Percentiles rank a stretch among this genome's conserved stretches.
These are phyloP conservation scores for Pteruthius melanotis DNA, from an alignment of 2,113 vertebrate genomes.

Conservation along the genomic window DNA sequence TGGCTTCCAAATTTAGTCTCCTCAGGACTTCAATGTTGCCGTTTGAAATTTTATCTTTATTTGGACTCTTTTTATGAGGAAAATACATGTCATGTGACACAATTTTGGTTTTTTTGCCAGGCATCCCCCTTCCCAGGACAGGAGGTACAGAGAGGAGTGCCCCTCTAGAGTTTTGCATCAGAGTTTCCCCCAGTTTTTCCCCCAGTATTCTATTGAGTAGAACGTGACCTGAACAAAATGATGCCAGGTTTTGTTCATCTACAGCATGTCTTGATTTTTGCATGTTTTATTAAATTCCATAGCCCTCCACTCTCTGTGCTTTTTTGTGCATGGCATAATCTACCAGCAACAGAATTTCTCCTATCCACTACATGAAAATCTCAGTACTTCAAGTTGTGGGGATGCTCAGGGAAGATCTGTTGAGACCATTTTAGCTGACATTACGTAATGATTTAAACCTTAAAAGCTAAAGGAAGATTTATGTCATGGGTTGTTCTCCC, in stretches of 20 bases:
- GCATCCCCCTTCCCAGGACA: background rate
- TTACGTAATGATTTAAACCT: background rate
- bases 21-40: background rate
- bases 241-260: background rate
- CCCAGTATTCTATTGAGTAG: background rate
- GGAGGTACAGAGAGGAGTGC: background rate
- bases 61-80: background rate
- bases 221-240: background rate
- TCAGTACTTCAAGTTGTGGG: background rate
- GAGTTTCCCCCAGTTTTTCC: background rate
- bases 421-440: background rate
- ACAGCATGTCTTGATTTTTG: background rate
- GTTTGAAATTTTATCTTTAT: slow-evolving; percentile 44
- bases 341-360: background rate
- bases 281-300: background rate
- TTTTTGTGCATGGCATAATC: background rate
- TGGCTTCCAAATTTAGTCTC: background rate
- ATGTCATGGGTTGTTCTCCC: background rate
- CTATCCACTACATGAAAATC: background rate
- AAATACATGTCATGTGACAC: background rate
- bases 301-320: background rate
- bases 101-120: background rate
- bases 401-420: background rate
- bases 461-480: background rate
- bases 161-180: background rate